Percentiles rank a stretch among this genome's conserved stretches.
phyloP scores from a whole-genome alignment of 2,888 invertebrate genomes.

The Nomada goodeniana region DNA sequence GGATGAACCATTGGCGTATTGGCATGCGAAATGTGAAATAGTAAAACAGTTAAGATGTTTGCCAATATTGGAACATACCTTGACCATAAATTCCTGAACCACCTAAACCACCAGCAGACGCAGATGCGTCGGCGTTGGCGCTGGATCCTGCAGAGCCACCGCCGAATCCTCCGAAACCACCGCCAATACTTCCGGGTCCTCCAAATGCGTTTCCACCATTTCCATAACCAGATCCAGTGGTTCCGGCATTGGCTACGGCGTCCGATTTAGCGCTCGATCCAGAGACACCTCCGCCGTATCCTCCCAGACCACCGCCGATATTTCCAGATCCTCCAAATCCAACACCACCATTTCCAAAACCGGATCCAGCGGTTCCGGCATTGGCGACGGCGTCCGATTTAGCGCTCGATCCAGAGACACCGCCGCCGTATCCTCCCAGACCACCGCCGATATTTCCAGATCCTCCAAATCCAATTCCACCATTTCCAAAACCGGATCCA shows the following conservation, averaged over 20 bases:
- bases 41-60: neutral
- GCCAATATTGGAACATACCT: conserved; percentile 3
- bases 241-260: neutral
- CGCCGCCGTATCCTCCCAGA: no score
- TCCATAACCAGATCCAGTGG: neutral
- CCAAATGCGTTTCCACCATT: neutral
- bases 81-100: conserved; percentile 8
- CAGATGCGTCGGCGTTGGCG: conserved; percentile 28
- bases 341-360: no score
- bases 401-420: neutral
- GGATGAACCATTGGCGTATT: conserved; percentile 54
- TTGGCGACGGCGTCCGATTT: neutral
- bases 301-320: no score
- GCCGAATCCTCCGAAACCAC: neutral
- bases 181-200: neutral
- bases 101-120: neutral
- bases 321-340: no score
- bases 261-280: neutral
- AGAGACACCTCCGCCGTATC: no score
- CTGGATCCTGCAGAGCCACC: conserved; percentile 27
- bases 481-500: neutral
- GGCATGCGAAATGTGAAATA: conserved; percentile 35
- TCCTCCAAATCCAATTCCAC: no score
- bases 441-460: no score
- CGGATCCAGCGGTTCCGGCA: neutral